Evolutionary conservation across 2,797 vertebrate genomes (phyloP), one percentile per base, ranked within the genome.

Genomic region (Sebastes flavidus): DNA sequence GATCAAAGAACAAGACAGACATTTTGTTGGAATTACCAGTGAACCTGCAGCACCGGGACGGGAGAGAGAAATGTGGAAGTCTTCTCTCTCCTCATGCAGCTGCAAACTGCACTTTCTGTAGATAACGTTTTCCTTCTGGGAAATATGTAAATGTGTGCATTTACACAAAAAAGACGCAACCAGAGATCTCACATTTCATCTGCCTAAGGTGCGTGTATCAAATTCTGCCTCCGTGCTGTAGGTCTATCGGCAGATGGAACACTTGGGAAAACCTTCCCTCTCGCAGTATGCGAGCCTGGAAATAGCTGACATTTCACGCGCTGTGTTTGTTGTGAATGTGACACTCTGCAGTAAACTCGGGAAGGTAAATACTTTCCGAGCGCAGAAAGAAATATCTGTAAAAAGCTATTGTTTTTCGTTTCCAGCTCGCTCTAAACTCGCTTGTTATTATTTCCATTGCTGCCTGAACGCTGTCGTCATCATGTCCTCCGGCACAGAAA

Each of bases 131-230:
- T 68, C 25, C 78, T 81, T 66, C 71, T 70, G 75, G 55, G 65
- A 86, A 90, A 86, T 81, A 91, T 92, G 77, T 72, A 87, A 88
- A 92, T 90, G 70, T 75, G 38, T 55, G 9, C 71, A 49, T 82
- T 82, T 81, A 72, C 24, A 67, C 54, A 58, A 2, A 38, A 34
- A 60, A 49, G 20, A 27, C 27, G 73, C 68, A 78, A 14, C 7
- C 2, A 20, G 62, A 70, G 54, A 88, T 84, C 62, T 71, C 56
- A 42, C 66, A 66, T 83, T 78, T 86, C 55, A 78, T 79, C 77
- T 77, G 77, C 66, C 75, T 62, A 4, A 24, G 78, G 87, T 88
- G 18, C 46, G 36, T 68, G 22, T 66, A 74, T 85, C 56, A 46
- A 70, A 76, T 65, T 61, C 34, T 61, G 67, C 59, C 56, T 58